Evolutionary conservation across 2,113 vertebrate genomes (phyloP).

Genomic region (Puntigrus tetrazona): DNA sequence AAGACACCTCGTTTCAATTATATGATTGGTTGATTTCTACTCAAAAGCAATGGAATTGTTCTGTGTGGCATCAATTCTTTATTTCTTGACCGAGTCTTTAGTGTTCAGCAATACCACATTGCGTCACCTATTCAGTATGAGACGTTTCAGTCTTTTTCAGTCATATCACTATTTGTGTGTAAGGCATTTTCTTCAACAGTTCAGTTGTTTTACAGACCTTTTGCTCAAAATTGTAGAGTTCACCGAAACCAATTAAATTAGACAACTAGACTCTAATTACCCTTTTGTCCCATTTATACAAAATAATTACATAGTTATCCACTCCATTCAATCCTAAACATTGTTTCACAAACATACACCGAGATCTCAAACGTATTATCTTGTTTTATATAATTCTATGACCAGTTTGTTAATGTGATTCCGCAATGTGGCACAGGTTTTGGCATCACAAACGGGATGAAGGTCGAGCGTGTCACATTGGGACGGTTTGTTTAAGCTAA

Average conservation of each 20-base stretch:
- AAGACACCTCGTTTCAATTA: slow-evolving; percentile 41
- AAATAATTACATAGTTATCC: background rate
- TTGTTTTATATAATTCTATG: background rate
- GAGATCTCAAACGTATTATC: background rate
- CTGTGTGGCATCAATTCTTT: slow-evolving; percentile 6
- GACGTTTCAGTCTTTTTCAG: background rate
- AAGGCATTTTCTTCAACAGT: background rate
- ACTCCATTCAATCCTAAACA: background rate
- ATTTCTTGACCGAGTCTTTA: slow-evolving; percentile 2
- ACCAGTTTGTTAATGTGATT: background rate
- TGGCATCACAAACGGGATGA: slow-evolving; percentile 46
- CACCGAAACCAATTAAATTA: too few species aligned
- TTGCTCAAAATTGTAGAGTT: too few species aligned
- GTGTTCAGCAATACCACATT: background rate
- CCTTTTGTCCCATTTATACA: too few species aligned
- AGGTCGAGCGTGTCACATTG: slow-evolving; percentile 62
- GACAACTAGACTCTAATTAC: too few species aligned
- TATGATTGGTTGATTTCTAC: slow-evolving; percentile 38
- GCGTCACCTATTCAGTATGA: slow-evolving; percentile 5
- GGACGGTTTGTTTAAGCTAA: slow-evolving; percentile 69
- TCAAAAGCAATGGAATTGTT: slow-evolving; percentile 13
- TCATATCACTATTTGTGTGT: background rate
- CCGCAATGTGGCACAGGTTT: slow-evolving; percentile 22
- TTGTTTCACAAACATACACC: background rate
- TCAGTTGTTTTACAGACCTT: background rate